Base-by-base conservation (phyloP, 1,140 invertebrate genomes). In the Homalodisca vitripennis region DNA sequence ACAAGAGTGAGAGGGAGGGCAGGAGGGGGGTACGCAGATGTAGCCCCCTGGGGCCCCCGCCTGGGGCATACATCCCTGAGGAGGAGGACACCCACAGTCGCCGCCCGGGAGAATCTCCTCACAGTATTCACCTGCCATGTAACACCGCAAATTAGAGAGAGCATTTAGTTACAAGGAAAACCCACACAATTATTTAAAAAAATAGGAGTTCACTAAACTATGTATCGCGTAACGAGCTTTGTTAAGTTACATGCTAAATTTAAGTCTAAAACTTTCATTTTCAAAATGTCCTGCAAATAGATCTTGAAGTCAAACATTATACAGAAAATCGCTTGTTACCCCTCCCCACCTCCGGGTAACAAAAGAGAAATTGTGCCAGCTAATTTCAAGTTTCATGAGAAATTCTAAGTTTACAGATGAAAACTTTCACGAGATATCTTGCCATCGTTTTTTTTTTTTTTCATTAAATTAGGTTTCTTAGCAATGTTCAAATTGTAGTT, bases 1-100 rank as follows among this genome's bases (percentile, higher is more conserved):
- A 57, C 75, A 76, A 0, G 75, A 72, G n/a, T 71, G 70, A 53
- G 75, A 73, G 30, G 71, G 68, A 2, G 72, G 73, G 51, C 75
- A 76, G 12, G 64, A 27, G 0, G 70, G 69, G 32, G 68, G 69
- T 17, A 70, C 63, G 67, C 70, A 46, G 26, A 69, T 63, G 68
- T 70, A 72, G 70, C 78, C 77, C n/a, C n/a, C n/a, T 71, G 73
- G 92, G 91, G 2, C 91, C 92, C 66, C 88, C 86, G 88, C 85
- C 0, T 91, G 91, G 75, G 93, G 95, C 13, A 90, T 82, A 73
- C 91, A 93, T 14, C 68, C 72, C 29, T 76, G 72, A 2, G 72
- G 65, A 3, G 48, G 53, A n/a, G 74, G 68, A 65, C 75, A 75
- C 24, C 60, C 68, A 48, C 75, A 76, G 24, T 72, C 70, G 13